phyloP scores from a whole-genome alignment of 2,113 vertebrate species.

The Boulengeromyrus knoepffleri region DNA sequence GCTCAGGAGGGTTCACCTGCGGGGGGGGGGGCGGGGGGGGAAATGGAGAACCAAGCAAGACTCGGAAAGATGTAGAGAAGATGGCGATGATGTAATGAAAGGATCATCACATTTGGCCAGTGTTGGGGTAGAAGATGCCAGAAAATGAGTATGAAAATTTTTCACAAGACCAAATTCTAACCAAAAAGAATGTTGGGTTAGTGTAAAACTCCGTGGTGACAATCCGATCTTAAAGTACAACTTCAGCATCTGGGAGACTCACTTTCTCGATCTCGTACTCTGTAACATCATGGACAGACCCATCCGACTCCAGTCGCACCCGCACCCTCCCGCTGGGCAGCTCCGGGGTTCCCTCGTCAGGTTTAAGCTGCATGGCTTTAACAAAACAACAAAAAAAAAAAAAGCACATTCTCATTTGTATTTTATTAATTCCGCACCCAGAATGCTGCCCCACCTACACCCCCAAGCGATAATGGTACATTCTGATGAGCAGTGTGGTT shows the following conservation, averaged over 20 bases:
- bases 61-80: not conserved
- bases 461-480: not conserved
- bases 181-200: not conserved
- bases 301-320: constrained; percentile 64
- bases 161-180: not conserved
- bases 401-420: not conserved
- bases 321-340: constrained; percentile 67
- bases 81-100: not conserved
- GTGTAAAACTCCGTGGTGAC: not conserved
- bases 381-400: not conserved
- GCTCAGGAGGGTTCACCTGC: constrained; percentile 75
- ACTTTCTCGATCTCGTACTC: constrained; percentile 76
- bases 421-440: not conserved
- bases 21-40: not conserved
- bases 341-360: constrained; percentile 83
- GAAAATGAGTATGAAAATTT: not conserved
- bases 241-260: constrained; percentile 15
- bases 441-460: not conserved
- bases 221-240: not conserved
- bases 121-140: not conserved
- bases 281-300: constrained; percentile 61
- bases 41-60: not conserved
- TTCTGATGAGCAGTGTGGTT: not conserved
- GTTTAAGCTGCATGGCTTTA: constrained; percentile 84
- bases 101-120: not conserved